Evolutionary conservation across 1,140 invertebrate species (phyloP).

Genomic region (Drosophila athabasca): DNA sequence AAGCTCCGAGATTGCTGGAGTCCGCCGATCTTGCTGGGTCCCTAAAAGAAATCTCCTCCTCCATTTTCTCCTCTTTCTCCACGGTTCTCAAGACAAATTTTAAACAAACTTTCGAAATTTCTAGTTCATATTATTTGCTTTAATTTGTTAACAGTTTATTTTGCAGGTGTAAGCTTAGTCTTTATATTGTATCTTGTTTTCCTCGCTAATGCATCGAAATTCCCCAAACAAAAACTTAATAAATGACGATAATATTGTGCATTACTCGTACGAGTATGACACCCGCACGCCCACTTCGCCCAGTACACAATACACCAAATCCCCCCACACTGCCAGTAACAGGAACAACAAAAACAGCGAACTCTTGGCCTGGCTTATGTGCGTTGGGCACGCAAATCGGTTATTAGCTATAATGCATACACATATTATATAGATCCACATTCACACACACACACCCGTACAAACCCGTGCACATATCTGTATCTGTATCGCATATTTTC

Average conservation of each 20-base stretch:
- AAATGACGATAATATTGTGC: conserved; percentile 63
- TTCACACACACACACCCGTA: no score
- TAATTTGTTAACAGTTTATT: no score
- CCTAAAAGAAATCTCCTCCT: no score
- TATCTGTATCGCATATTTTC: conserved; percentile 30
- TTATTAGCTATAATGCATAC: conserved; percentile 69
- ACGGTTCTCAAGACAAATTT: no score
- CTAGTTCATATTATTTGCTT: no score
- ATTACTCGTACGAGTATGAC: conserved; percentile 23
- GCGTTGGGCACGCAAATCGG: conserved; percentile 73
- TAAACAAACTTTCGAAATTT: no score
- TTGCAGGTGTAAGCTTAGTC: no score
- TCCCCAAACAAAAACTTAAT: conserved; percentile 41
- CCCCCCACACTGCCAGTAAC: not conserved
- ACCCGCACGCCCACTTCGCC: conserved; percentile 17
- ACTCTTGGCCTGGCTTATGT: conserved; percentile 45
- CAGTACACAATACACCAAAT: not conserved
- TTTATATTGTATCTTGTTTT: no score
- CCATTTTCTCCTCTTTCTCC: no score
- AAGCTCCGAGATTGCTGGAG: no score
- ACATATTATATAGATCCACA: conserved; percentile 22
- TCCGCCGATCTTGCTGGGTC: no score
- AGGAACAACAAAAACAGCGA: conserved; percentile 15
- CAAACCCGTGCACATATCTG: not conserved
- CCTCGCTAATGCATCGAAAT: conserved; percentile 2